Conservation (phyloP, 1,140 invertebrate species). For the Drosophila lini region DNA sequence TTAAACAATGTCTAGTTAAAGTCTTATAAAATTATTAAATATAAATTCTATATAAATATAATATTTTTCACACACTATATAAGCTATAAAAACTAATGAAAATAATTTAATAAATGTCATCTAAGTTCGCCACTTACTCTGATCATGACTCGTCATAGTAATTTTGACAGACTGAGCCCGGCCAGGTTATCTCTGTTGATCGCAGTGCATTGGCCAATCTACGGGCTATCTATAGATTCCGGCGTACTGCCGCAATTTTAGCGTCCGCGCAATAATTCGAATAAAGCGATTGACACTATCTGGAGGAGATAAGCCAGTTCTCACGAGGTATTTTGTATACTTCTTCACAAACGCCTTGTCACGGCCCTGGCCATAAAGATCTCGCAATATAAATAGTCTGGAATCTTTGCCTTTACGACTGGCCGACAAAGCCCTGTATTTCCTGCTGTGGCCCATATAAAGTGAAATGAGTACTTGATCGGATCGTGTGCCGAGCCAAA, state of each 20-base stretch:
- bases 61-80: background rate
- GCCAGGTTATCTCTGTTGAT: background rate
- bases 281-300: constrained; percentile 57
- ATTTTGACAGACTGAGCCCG: background rate
- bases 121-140: background rate
- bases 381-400: constrained; percentile 30
- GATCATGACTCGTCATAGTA: constrained; percentile 2
- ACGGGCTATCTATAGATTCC: constrained; percentile 7
- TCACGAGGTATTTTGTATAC: constrained; percentile 45
- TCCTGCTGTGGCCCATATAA: constrained; percentile 29
- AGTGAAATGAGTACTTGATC: constrained; percentile 13
- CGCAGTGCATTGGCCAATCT: constrained; percentile 28
- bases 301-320: constrained; percentile 54
- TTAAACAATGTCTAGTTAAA: background rate
- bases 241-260: constrained; percentile 42
- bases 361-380: constrained; percentile 44
- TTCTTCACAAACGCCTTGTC: constrained; percentile 44
- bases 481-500: constrained; percentile 13
- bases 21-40: background rate
- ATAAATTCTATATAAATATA: no score
- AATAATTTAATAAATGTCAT: background rate
- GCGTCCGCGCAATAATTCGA: constrained; percentile 40
- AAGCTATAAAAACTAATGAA: background rate
- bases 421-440: constrained; percentile 38
- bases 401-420: constrained; percentile 37